phyloP scores from a whole-genome alignment of 2,797 vertebrate genomes.

The Cyprinodon diabolis region DNA sequence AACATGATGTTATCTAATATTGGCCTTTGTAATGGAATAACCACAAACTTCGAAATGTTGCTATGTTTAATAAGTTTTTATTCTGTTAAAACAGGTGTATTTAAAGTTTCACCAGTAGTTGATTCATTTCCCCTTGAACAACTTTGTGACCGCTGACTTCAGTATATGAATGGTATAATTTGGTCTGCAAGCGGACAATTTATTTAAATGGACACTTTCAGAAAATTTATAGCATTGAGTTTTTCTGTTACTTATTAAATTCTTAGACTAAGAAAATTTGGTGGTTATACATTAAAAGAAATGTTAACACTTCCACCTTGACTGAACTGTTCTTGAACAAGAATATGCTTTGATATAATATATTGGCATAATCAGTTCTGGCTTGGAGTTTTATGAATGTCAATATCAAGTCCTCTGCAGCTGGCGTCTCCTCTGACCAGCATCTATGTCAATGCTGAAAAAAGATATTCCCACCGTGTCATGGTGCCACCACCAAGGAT shows the following conservation, averaged over 20 bases:
- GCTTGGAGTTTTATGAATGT: not conserved
- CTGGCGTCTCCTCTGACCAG: not conserved
- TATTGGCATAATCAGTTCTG: not conserved
- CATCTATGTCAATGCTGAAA: not conserved
- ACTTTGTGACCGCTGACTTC: not conserved
- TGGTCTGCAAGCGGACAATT: not conserved
- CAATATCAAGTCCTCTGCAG: not conserved
- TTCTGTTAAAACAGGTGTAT: not conserved
- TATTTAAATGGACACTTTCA: not conserved
- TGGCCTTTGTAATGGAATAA: not conserved
- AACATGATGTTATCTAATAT: not conserved
- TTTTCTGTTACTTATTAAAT: not conserved
- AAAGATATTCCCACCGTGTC: not conserved
- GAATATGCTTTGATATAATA: not conserved
- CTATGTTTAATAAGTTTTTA: not conserved
- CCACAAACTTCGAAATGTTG: not conserved
- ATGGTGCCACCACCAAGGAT: not conserved
- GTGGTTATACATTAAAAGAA: not conserved
- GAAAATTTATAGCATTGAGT: not conserved
- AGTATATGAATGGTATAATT: slow-evolving; percentile 1
- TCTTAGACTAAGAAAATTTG: not conserved
- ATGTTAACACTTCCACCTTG: not conserved
- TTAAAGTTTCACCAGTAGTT: not conserved
- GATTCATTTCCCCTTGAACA: not conserved
- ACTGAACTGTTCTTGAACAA: not conserved